phyloP scores from a whole-genome alignment of 2,113 vertebrate genomes.

The Chaetodon auriga region DNA sequence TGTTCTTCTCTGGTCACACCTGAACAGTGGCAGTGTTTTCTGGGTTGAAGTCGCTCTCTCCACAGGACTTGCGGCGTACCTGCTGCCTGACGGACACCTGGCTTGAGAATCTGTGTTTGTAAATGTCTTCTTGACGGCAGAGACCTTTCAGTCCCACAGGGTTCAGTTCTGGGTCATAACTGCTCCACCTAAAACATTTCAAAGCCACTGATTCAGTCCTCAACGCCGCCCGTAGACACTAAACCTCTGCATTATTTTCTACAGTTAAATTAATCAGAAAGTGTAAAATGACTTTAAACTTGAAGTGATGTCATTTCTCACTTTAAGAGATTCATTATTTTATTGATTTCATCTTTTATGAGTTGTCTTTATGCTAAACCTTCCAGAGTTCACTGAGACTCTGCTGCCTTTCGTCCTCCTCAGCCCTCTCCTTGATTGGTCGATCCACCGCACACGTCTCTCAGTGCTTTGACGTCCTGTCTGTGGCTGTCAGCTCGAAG shows the following conservation, averaged over 20 bases:
- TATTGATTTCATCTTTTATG: background rate
- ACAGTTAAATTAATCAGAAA: background rate
- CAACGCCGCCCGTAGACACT: background rate
- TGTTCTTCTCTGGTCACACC: background rate
- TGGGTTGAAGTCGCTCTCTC: background rate
- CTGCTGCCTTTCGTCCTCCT: too few species aligned
- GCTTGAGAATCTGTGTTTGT: slow-evolving; percentile 2
- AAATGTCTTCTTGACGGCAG: background rate
- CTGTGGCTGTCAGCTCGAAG: too few species aligned
- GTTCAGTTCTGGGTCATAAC: background rate
- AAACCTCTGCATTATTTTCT: background rate
- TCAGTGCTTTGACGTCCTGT: too few species aligned
- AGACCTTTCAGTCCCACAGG: slow-evolving; percentile 10
- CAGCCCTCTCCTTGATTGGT: background rate
- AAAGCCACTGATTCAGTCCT: background rate
- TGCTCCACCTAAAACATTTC: background rate
- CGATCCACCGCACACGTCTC: background rate
- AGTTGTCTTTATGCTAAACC: background rate
- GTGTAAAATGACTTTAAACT: background rate
- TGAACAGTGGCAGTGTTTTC: background rate
- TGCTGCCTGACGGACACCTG: slow-evolving; percentile 8
- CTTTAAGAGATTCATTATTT: background rate
- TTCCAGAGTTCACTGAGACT: background rate
- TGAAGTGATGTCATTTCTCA: background rate
- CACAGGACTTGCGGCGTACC: background rate